Evolutionary conservation across 2,113 vertebrate species (phyloP), one percentile per base, ranked within the genome.

Genomic region (Ptilorrhoa leucosticta): DNA sequence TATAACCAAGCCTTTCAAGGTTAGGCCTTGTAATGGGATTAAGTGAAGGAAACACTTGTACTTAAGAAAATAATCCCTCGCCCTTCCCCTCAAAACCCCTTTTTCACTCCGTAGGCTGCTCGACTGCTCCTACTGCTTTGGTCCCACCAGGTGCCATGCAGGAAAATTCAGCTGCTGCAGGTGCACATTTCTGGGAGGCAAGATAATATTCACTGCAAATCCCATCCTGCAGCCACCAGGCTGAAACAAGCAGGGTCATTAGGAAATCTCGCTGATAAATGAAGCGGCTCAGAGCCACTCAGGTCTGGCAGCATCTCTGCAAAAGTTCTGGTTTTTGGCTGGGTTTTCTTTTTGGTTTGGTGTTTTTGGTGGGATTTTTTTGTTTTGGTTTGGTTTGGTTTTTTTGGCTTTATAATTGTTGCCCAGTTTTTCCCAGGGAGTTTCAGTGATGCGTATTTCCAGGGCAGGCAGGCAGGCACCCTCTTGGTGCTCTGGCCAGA

Each of bases 161-260:
- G 47, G 48, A 53, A 89, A 66, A 57, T 31, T 11, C 40, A 15
- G 7, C 37, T 23, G 31, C 76, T 4, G 2, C 61, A 80, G 78
- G 18, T 42, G 23, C 47, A 9, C 0, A 0, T 22, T 39, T 1
- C 3, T 70, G 17, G 35, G 57, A 28, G 71, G 53, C 3, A 18
- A 50, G 65, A 11, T 0, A n/a, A 69, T 1, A 19, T 4, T 30
- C 50, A 39, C 27, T 5, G 7, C 45, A 7, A 8, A 22, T 9
- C 65, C 37, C 42, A 47, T 15, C 65, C 64, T 13, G 56, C 60
- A 66, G 56, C 39, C 45, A 30, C 68, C 58, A 7, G 51, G 15
- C 27, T 2, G 0, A 39, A 78, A 51, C 2, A 4, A 70, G 56
- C 35, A 30, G 21, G 47, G 56, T 50, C 81, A 47, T 75, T 54